Evolutionary conservation across 2,113 vertebrate genomes (phyloP).

Genomic region (Galbula dea): DNA sequence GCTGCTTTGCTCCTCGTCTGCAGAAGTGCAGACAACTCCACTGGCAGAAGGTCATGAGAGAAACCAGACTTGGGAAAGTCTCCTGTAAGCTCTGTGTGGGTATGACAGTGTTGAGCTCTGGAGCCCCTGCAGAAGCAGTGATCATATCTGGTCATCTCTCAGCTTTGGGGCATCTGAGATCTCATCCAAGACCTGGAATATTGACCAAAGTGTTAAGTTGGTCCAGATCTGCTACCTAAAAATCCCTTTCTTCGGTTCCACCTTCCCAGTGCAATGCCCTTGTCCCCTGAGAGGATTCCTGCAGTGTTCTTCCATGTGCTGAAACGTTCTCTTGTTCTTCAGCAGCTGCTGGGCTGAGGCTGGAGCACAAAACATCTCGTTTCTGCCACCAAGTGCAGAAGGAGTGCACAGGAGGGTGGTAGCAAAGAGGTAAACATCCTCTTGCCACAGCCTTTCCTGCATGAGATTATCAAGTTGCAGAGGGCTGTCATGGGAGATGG

Average conservation of each 20-base stretch:
- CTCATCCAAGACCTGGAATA: neutral
- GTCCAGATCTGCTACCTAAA: neutral
- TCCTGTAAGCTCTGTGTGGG: neutral
- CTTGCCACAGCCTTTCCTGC: neutral
- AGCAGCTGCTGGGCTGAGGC: neutral
- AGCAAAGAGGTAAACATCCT: neutral
- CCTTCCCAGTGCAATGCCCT: neutral
- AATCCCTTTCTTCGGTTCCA: neutral
- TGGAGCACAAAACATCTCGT: neutral
- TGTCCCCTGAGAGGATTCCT: neutral
- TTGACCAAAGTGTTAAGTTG: neutral
- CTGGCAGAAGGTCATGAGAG: neutral
- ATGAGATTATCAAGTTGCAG: neutral
- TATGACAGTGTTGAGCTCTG: fast-evolving
- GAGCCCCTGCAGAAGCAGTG: neutral
- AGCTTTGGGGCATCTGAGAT: neutral
- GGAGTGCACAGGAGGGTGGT: fast-evolving
- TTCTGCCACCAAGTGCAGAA: neutral
- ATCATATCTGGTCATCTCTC: neutral
- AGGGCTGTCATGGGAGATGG: neutral
- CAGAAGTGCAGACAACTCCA: neutral
- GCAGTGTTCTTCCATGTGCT: neutral
- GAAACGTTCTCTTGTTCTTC: neutral
- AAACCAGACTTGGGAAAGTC: neutral
- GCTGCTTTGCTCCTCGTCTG: neutral